A percentile compares a stretch with the other conserved stretches of the same genome.
These are phyloP conservation scores for Epirrhoe alternata DNA, from an alignment of 2,888 invertebrate species.

Conservation along the genomic window DNA sequence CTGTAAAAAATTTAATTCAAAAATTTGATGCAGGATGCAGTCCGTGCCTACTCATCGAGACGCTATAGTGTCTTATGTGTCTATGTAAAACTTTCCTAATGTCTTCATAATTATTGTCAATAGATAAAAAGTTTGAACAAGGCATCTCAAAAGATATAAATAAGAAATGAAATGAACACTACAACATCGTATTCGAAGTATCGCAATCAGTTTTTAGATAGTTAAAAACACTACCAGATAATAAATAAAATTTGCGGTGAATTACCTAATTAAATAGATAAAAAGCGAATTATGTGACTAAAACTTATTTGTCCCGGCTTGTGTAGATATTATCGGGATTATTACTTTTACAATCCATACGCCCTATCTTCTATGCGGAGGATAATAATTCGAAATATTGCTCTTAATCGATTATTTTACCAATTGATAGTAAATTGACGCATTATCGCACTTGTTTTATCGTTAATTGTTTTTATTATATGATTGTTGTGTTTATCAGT, in stretches of 20 bases:
- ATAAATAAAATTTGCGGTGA: background rate
- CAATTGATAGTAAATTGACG: conserved; percentile 48
- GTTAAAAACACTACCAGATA: background rate
- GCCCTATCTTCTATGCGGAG: conserved; percentile 14
- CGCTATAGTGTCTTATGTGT: too few species aligned
- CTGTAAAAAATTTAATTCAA: too few species aligned
- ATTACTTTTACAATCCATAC: conserved; percentile 19
- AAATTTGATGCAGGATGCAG: too few species aligned
- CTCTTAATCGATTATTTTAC: conserved; percentile 44
- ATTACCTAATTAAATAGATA: background rate
- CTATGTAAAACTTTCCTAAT: background rate
- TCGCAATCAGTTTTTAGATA: background rate
- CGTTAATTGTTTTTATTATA: conserved; percentile 50
- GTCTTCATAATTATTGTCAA: background rate
- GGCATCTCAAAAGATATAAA: background rate
- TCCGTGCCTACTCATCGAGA: too few species aligned
- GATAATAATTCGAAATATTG: conserved; percentile 53
- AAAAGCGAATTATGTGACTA: background rate
- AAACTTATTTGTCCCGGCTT: background rate
- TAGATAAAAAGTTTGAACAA: background rate
- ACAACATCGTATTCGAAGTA: background rate
- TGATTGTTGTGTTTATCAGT: conserved; percentile 17
- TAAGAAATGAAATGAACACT: background rate
- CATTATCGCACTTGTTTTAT: conserved; percentile 46
- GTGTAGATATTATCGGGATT: background rate